Percentiles rank a stretch among this genome's conserved stretches.
Conservation (phyloP, 2,888 invertebrate species). For the Drosophila basisetae region DNA sequence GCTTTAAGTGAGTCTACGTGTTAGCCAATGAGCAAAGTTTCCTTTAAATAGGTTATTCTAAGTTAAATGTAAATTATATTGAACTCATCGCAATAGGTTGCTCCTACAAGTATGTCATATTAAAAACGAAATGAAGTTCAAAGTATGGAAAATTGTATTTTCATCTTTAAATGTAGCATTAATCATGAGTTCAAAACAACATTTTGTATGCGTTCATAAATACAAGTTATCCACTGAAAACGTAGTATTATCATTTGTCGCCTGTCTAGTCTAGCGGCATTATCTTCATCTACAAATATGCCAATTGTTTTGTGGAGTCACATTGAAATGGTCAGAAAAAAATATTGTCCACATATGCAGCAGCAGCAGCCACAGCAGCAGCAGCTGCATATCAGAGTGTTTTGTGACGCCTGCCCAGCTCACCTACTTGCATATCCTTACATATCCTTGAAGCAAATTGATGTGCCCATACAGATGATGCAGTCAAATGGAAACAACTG, state of each 20-base stretch:
- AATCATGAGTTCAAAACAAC: no score
- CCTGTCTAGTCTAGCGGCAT: constrained; percentile 6
- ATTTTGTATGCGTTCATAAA: neutral
- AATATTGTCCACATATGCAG: constrained; percentile 22
- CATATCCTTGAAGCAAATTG: constrained; percentile 55
- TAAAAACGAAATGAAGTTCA: neutral
- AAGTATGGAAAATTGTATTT: neutral
- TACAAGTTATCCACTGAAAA: neutral
- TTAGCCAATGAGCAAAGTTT: neutral
- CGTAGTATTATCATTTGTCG: constrained; percentile 2
- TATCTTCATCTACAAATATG: neutral
- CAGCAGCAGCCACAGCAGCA: neutral
- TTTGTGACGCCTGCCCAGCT: neutral
- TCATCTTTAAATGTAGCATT: neutral
- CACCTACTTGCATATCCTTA: constrained; percentile 12
- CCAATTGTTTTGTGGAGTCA: constrained; percentile 18
- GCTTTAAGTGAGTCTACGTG: neutral
- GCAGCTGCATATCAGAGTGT: neutral
- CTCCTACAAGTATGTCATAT: constrained; percentile 13
- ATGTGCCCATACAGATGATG: constrained; percentile 62
- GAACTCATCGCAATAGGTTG: neutral
- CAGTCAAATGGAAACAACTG: constrained; percentile 65
- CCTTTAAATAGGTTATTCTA: neutral
- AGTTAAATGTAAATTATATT: neutral
- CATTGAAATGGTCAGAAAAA: constrained; percentile 16